A percentile compares a stretch with the other conserved stretches of the same genome.
phyloP scores from a whole-genome alignment of 2,888 invertebrate genomes.

The Ophion costatus region DNA sequence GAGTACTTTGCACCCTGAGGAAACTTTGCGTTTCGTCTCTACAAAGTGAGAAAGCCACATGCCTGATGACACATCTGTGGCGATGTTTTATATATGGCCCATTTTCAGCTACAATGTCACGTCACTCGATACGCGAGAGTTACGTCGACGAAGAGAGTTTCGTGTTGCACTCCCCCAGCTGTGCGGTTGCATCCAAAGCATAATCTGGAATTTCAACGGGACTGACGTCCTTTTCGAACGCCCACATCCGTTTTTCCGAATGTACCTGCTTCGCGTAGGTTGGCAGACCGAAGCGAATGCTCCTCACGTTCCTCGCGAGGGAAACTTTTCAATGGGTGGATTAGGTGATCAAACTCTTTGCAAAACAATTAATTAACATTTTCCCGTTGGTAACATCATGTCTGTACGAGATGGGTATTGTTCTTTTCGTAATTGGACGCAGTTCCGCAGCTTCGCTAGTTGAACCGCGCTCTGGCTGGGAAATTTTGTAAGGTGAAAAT shows the following conservation, averaged over 20 bases:
- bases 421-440: conserved; percentile 73
- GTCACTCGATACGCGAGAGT: not conserved
- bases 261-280: not conserved
- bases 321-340: conserved; percentile 68
- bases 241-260: not conserved
- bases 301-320: not conserved
- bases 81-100: not conserved
- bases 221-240: not conserved
- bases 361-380: conserved; percentile 78
- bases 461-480: conserved; percentile 18
- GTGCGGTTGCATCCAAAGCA: not conserved
- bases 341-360: conserved; percentile 76
- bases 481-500: conserved; percentile 41
- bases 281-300: not conserved
- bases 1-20: too few species aligned
- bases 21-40: too few species aligned
- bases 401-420: conserved; percentile 62
- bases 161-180: not conserved
- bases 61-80: too few species aligned
- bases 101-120: not conserved
- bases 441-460: conserved; percentile 56
- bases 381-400: conserved; percentile 75
- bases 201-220: not conserved
- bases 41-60: too few species aligned
- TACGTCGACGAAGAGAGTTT: not conserved